Base-by-base conservation (phyloP, 2,113 vertebrate genomes). In the Uria aalge region DNA sequence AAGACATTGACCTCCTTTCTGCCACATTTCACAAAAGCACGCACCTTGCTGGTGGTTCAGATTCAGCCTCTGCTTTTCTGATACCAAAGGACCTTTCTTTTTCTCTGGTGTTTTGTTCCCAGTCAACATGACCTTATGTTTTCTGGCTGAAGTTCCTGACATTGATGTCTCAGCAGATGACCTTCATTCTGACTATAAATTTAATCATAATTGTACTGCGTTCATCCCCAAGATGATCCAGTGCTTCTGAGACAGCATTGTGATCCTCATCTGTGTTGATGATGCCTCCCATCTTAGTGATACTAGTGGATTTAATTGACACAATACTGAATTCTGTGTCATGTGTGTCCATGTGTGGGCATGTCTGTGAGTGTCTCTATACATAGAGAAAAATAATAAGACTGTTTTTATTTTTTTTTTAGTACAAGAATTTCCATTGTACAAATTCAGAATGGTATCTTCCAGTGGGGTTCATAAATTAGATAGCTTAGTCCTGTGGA, bases 301-400 rank as follows among this genome's bases (percentile, higher is more conserved):
- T 66, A 34, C 3, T 30, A 43, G 15, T 85, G 34, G 7, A 66
- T 76, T 73, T 80, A 68, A 60, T 76, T 79, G 56, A 63, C 2
- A 4, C 15, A 64, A 2, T 40, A 30, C 26, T 62, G 56, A 38
- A 48, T 34, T 82, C 38, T 67, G 21, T 52, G 12, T 41, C 19
- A 21, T 19, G 11, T 50, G 13, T 66, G 15, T 80, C 19, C 1
- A 0, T 40, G 29, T 1, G 0, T 56, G 21, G 38, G 27, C 10
- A 24, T 45, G 36, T 9, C 26, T 69, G 12, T 72, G 43, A 68
- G 13, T 19, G 5, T 47, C 13, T 19, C 12, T 4, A 36, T 9
- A 14, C 3, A 34, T 0, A 66, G 3, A 34, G 19, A 32, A 74
- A 75, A 40, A 24, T 8, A 24, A 21, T 19, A 50, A 30, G 7